phyloP scores from a whole-genome alignment of 2,113 vertebrate species.

The Sialia sialis region DNA sequence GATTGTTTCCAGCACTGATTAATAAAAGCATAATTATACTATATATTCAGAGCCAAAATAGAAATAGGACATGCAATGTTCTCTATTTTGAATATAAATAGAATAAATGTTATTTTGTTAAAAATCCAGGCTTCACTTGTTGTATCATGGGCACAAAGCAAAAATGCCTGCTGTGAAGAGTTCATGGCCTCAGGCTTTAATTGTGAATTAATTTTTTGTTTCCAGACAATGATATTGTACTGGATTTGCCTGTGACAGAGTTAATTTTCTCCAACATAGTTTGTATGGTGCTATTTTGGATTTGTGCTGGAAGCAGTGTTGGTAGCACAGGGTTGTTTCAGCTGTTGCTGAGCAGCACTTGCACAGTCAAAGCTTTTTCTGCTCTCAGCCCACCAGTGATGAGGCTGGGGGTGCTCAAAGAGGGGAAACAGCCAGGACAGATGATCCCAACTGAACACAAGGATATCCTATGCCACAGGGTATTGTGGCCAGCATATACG shows the following conservation, averaged over 20 bases:
- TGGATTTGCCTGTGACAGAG: not conserved
- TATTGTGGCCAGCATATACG: not conserved
- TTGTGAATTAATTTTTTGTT: not conserved
- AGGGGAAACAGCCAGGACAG: not conserved
- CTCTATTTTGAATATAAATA: slow-evolving; percentile 30
- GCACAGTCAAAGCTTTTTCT: not conserved
- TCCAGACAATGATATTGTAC: not conserved
- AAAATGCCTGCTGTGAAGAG: not conserved
- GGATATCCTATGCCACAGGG: not conserved
- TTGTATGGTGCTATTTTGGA: not conserved
- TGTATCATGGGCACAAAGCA: not conserved
- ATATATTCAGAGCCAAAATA: slow-evolving; percentile 22
- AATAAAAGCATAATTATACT: slow-evolving; percentile 55
- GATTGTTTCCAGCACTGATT: slow-evolving; percentile 34
- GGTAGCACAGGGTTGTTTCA: not conserved
- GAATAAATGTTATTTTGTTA: slow-evolving; percentile 15
- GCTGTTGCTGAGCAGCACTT: not conserved
- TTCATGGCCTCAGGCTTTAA: not conserved
- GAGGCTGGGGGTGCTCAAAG: not conserved
- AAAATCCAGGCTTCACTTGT: not conserved
- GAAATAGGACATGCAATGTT: slow-evolving; percentile 11
- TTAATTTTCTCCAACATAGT: not conserved
- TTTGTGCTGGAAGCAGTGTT: not conserved
- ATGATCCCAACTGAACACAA: not conserved
- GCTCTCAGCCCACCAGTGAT: accelerated